Percentiles rank a stretch among this genome's conserved stretches.
These are phyloP conservation scores for Plecturocebus donacophilus DNA, from an alignment of 2,113 vertebrate species.

Conservation along the genomic window DNA sequence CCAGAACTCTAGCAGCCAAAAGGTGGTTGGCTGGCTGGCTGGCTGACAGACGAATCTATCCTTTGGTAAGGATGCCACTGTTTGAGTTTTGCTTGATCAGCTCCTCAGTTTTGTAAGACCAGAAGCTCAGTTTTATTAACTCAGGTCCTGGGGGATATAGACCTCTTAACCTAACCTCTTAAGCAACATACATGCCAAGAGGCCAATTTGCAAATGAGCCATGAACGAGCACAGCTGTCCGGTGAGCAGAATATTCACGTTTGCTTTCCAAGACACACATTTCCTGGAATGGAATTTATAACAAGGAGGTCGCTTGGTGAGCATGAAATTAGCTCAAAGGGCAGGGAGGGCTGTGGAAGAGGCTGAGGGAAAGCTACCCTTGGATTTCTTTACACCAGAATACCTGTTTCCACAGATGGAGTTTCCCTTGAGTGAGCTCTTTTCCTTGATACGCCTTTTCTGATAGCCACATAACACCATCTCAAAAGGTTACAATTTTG, in stretches of 20 bases:
- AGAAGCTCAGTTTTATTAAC: neutral
- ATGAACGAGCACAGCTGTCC: neutral
- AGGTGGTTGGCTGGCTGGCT: too few species aligned
- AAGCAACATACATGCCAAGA: neutral
- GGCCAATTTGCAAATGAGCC: neutral
- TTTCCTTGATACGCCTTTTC: neutral
- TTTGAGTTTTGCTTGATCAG: neutral
- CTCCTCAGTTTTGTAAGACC: neutral
- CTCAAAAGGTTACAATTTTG: neutral
- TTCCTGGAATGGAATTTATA: slow-evolving; percentile 10
- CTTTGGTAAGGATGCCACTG: neutral
- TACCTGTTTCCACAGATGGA: neutral
- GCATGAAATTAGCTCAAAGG: neutral
- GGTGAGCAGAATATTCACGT: neutral
- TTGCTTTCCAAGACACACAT: neutral
- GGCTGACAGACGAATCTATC: neutral
- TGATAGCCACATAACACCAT: neutral
- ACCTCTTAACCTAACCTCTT: neutral
- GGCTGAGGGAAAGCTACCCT: neutral
- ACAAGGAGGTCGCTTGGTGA: neutral
- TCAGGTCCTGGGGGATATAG: neutral
- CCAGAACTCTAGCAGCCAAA: neutral
- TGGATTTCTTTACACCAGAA: neutral
- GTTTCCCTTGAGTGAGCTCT: neutral
- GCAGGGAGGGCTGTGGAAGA: neutral